Percentiles rank a stretch among this genome's conserved stretches.
Conservation (phyloP, 2,797 vertebrate genomes). For the Sphaeramia orbicularis region DNA sequence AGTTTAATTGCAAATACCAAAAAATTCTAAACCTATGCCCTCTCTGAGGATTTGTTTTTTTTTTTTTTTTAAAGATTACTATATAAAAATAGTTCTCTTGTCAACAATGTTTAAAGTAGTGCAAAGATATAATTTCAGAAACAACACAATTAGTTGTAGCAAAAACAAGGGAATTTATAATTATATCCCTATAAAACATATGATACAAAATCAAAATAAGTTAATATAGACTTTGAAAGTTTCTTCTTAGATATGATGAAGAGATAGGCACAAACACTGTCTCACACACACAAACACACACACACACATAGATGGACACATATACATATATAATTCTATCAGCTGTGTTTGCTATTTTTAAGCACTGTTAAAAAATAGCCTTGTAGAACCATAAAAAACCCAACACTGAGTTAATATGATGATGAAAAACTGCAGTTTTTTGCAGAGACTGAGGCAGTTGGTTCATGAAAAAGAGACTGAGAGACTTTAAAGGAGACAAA, state of each 20-base stretch:
- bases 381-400: slow-evolving; percentile 25
- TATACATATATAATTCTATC: not conserved
- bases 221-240: slow-evolving; percentile 74
- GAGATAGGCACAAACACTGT: slow-evolving; percentile 33
- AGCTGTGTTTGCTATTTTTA: slow-evolving; percentile 28
- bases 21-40: slow-evolving; percentile 26
- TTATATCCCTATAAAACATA: slow-evolving; percentile 52
- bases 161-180: slow-evolving; percentile 54
- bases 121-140: slow-evolving; percentile 78
- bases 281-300: slow-evolving; percentile 24
- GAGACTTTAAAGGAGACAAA: slow-evolving; percentile 33
- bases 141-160: slow-evolving; percentile 66
- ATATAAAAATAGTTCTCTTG: slow-evolving; percentile 63
- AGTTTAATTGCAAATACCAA: slow-evolving; percentile 1
- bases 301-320: slow-evolving; percentile 26
- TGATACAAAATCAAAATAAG: slow-evolving; percentile 73
- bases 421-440: slow-evolving; percentile 37
- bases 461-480: slow-evolving; percentile 48
- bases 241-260: slow-evolving; percentile 55
- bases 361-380: slow-evolving; percentile 36
- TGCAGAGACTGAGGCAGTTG: slow-evolving; percentile 43
- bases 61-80: slow-evolving; percentile 37
- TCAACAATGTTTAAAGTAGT: slow-evolving; percentile 78
- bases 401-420: slow-evolving; percentile 31
- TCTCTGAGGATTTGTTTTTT: slow-evolving; percentile 26